Base-by-base conservation (phyloP, 2,888 invertebrate species). In the Hylaea fasciaria region DNA sequence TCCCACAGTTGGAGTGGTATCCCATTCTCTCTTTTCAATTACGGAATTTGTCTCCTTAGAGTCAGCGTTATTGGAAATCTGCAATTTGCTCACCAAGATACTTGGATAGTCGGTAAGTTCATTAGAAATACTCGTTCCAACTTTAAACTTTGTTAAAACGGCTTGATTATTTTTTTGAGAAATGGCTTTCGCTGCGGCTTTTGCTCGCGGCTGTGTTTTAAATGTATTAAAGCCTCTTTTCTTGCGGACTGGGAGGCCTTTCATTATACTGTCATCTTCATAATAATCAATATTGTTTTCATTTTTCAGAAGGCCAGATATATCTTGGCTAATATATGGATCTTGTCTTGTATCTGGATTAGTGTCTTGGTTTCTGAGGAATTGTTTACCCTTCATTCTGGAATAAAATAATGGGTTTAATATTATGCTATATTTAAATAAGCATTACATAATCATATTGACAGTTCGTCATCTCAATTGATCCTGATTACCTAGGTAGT, bases 211-310 rank as follows among this genome's bases (percentile, higher is more conserved):
- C 12, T 16, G 4, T 48, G 43, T 2, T 35, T 55, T 32, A 13
- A 28, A 7, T 32, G 29, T 41, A 11, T 57, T 40, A 44, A 71
- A 65, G 41, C 69, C 70, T 66, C 88, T 76, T 59, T 78, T 81
- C 57, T 61, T 82, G 50, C 87, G 77, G 12, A 83, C 71, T 14
- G 87, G 86, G 12, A 86, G 69, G n/a, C 86, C 87, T 76, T 78
- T 86, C 8, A 82, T 70, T 48, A 84, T 84, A 32, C 32, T 32
- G n/a, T 86, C 82, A 14, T 86, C 82, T 17, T 86, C 87, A 52
- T 87, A 86, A 41, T 88, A 87, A 47, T 86, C 85, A 9, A 72
- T 70, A n/a, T 51, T 57, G 8, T 53, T 11, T 63, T 49, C 13
- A 32, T 32, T 32, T 32, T 32, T 32, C 3, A 22, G 22, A 32